Evolutionary conservation across 2,113 vertebrate species (phyloP), one percentile per base, ranked within the genome.

Genomic region (Silurus glanis): DNA sequence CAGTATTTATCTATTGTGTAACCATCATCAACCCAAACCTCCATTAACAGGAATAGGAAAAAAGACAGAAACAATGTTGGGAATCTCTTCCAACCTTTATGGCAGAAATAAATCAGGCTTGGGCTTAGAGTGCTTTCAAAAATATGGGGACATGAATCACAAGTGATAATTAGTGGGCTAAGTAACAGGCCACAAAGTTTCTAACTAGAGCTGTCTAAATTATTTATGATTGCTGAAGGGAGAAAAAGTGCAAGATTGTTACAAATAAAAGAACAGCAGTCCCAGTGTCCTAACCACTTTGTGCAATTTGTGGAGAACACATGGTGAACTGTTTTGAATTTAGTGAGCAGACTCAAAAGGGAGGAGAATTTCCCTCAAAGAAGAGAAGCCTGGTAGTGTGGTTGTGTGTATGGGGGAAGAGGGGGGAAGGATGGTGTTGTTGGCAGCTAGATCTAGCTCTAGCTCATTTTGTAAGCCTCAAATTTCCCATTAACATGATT

Each of bases 321-420:
- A 84, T 61, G 61, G 72, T 87, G 53, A 72, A 81, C 37, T 86
- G 67, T 86, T 82, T 84, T 81, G 51, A 56, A 62, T 80, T 72
- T 64, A 28, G 49, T 72, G 80, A 78, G 80, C 72, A 71, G 28
- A 79, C 21, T 62, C 23, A 64, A 86, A 56, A 85, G 87, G 71
- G 61, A 71, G 80, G 71, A 69, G 64, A 62, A 79, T 75, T 62
- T 66, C 72, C 23, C 49, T 21, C 45, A 80, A 56, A 72, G 47
- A 49, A 64, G 59, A 61, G 23, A 80, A 47, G 61, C 81, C 78
- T 86, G 82, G 45, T 83, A 64, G 37, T 80, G 79, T 51, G 82
- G 53, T 81, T 47, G 14, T 56, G 67, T 19, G 7, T 19, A 61
- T 19, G 9, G 19, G 14, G 53, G 25, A 25, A 17, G 66, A 55